These are phyloP conservation scores for Oryzaephilus surinamensis DNA, from an alignment of 1,140 invertebrate genomes.

Conservation along the genomic window DNA sequence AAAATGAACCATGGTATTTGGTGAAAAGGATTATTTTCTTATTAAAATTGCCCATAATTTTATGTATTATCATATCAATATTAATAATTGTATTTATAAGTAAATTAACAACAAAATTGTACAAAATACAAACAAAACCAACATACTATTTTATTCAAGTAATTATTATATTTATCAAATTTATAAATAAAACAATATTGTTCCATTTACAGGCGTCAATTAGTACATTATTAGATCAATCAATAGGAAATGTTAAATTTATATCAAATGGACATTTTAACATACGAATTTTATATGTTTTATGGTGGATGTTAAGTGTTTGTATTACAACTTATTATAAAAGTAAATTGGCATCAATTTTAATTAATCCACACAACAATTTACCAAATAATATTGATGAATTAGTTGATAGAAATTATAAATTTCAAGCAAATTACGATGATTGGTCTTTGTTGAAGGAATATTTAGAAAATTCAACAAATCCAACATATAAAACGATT, in stretches of 20 bases:
- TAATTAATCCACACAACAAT: slow-evolving; percentile 6
- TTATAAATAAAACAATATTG: neutral
- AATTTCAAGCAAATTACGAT: slow-evolving; percentile 9
- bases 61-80: neutral
- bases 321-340: slow-evolving; percentile 12
- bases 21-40: neutral
- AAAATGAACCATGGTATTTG: neutral
- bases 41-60: neutral
- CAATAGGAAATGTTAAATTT: neutral
- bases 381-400: slow-evolving; percentile 7
- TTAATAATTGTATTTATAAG: neutral
- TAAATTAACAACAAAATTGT: slow-evolving; percentile 1
- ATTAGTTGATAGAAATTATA: slow-evolving; percentile 6
- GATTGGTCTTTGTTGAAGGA: slow-evolving; percentile 12
- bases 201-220: neutral
- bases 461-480: slow-evolving; percentile 3
- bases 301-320: slow-evolving; percentile 11
- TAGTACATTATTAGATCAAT: neutral
- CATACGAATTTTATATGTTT: neutral
- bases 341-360: slow-evolving; percentile 10
- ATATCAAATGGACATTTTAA: neutral
- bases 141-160: neutral
- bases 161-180: neutral
- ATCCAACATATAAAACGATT: slow-evolving; percentile 7
- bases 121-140: neutral